phyloP scores from a whole-genome alignment of 2,113 vertebrate genomes.

The Acinonyx jubatus region DNA sequence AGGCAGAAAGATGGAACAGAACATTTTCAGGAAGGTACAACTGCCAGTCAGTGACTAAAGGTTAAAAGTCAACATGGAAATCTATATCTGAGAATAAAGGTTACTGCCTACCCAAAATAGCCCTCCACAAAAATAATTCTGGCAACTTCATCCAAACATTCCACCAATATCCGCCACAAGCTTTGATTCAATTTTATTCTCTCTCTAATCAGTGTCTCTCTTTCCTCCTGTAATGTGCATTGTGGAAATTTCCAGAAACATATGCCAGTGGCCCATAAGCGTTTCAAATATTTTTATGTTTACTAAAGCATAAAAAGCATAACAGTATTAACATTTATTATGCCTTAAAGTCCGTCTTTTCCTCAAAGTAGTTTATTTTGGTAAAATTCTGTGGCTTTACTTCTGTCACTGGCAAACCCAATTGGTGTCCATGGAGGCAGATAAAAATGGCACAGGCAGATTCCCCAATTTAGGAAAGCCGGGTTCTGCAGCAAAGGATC shows the following conservation, averaged over 20 bases:
- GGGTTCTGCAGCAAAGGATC: neutral
- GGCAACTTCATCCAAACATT: conserved; percentile 48
- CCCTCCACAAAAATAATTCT: conserved; percentile 67
- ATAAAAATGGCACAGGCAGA: conserved; percentile 37
- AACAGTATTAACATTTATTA: neutral
- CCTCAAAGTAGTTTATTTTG: neutral
- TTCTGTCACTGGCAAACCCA: conserved; percentile 2
- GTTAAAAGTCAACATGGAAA: conserved; percentile 61
- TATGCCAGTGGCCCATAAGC: neutral
- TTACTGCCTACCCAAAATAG: conserved; percentile 65
- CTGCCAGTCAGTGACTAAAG: conserved; percentile 39
- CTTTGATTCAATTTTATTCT: neutral
- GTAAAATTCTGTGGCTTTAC: conserved; percentile 24
- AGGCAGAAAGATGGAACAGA: neutral
- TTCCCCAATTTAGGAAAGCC: neutral
- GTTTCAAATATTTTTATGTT: conserved; percentile 14
- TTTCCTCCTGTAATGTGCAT: conserved; percentile 19
- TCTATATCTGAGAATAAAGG: conserved; percentile 73
- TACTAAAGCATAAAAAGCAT: neutral
- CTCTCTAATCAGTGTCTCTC: conserved; percentile 61
- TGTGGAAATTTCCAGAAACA: neutral
- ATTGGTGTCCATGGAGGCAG: conserved; percentile 17
- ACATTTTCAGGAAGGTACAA: neutral
- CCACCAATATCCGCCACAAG: conserved; percentile 54
- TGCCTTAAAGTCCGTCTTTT: neutral